Evolutionary conservation across 2,888 invertebrate genomes (phyloP).

Genomic region (Dioctria rufipes): DNA sequence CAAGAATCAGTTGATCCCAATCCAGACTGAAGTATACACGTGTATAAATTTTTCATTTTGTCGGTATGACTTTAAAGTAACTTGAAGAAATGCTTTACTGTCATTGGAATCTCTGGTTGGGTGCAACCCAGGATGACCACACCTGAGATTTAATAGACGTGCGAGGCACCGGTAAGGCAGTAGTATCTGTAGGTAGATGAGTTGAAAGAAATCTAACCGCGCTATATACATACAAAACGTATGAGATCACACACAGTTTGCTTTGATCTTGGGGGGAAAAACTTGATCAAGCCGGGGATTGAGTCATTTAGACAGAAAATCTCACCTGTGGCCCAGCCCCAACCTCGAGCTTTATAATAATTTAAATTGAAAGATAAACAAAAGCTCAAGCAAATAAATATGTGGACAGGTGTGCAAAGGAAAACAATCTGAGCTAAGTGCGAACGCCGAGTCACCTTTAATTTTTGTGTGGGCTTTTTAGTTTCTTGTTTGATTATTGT

Average conservation of each 20-base stretch:
- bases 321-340: constrained; percentile 36
- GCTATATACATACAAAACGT: not conserved
- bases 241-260: constrained; percentile 28
- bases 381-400: constrained; percentile 52
- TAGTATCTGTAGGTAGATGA: constrained; percentile 23
- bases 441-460: constrained; percentile 36
- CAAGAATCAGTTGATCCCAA: constrained; percentile 51
- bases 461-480: constrained; percentile 34
- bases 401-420: constrained; percentile 54
- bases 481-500: constrained; percentile 26
- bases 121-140: constrained; percentile 39
- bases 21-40: constrained; percentile 31
- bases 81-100: constrained; percentile 28
- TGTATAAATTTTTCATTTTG: constrained; percentile 36
- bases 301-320: constrained; percentile 44
- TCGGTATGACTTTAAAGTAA: constrained; percentile 40
- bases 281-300: constrained; percentile 18
- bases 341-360: constrained; percentile 44
- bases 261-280: constrained; percentile 21
- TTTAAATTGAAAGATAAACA: constrained; percentile 49
- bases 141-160: constrained; percentile 48
- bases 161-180: not conserved
- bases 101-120: constrained; percentile 39
- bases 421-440: constrained; percentile 44
- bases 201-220: not conserved